Conservation (phyloP, 2,113 vertebrate species). For the Oreotrochilus melanogaster region DNA sequence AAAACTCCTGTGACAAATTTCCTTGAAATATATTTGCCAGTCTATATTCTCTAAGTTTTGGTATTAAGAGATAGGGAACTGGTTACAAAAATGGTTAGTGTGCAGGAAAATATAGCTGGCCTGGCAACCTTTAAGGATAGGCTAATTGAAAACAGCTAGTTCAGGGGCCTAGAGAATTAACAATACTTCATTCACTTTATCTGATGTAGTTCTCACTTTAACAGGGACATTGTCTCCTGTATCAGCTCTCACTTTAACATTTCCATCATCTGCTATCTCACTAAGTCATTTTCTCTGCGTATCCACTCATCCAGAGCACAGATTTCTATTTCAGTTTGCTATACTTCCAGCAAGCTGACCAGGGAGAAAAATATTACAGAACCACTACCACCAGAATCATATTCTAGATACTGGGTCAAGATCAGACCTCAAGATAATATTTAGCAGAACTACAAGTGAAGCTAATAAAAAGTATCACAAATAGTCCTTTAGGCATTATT, state of each 20-base stretch:
- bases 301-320: background rate
- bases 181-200: background rate
- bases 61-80: background rate
- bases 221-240: background rate
- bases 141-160: slow-evolving; percentile 17
- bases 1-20: background rate
- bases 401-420: background rate
- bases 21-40: background rate
- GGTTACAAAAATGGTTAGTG: background rate
- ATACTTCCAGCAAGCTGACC: background rate
- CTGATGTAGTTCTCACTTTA: background rate
- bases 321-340: background rate
- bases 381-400: background rate
- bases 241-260: background rate
- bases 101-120: background rate
- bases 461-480: background rate
- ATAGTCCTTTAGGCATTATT: background rate
- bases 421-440: background rate
- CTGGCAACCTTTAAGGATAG: background rate
- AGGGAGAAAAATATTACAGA: background rate
- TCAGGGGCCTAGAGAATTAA: background rate
- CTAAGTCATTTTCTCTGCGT: background rate
- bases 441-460: background rate
- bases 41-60: background rate
- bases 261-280: background rate